Evolutionary conservation across 2,797 vertebrate genomes (phyloP).

Genomic region (Brachymystax lenok): DNA sequence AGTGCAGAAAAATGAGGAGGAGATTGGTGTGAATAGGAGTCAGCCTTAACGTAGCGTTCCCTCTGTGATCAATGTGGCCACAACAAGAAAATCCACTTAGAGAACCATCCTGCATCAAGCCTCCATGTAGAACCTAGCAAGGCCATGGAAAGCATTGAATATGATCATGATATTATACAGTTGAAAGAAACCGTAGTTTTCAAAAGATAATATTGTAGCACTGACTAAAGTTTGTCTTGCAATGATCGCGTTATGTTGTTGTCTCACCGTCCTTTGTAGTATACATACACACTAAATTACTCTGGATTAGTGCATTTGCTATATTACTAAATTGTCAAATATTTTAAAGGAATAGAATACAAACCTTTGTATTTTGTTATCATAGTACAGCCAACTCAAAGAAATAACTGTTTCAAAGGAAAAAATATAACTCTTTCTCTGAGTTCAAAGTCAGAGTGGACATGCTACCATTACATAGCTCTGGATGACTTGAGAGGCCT

Average conservation of each 20-base stretch:
- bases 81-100: slow-evolving; percentile 65
- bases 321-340: not conserved
- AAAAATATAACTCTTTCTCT: slow-evolving; percentile 53
- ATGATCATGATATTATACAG: slow-evolving; percentile 74
- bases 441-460: slow-evolving; percentile 76
- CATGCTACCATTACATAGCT: slow-evolving; percentile 69
- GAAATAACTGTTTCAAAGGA: not conserved
- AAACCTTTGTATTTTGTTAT: not conserved
- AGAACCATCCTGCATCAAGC: slow-evolving; percentile 65
- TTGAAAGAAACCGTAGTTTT: slow-evolving; percentile 43
- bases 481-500: slow-evolving; percentile 68
- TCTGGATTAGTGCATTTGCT: not conserved
- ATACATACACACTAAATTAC: not conserved
- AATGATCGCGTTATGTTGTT: not conserved
- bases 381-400: not conserved
- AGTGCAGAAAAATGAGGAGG: slow-evolving; percentile 77
- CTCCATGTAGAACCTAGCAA: slow-evolving; percentile 62
- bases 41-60: slow-evolving; percentile 72
- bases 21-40: slow-evolving; percentile 64
- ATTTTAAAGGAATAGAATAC: not conserved
- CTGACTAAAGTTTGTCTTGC: not conserved
- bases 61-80: slow-evolving; percentile 57
- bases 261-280: not conserved
- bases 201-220: slow-evolving; percentile 15
- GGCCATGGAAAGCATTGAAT: slow-evolving; percentile 67